Base-by-base conservation (phyloP, 23 tunicate species). In the Halocynthia aurantium region DNA sequence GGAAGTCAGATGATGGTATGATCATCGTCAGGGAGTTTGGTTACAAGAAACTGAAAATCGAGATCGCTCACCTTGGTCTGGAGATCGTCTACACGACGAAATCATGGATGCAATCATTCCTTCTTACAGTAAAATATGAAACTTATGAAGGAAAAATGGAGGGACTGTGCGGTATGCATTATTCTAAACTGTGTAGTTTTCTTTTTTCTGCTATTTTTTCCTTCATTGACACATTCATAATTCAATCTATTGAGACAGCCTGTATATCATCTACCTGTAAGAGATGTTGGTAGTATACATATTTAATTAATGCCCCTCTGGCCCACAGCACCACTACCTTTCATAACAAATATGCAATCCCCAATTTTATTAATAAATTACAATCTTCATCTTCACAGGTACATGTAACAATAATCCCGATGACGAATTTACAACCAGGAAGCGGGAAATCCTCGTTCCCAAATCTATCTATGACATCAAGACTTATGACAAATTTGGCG, bases 91-190 rank as follows among this genome's bases (percentile, higher is more conserved):
- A 76, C 82, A 78, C 77, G 68, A 77, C 87, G 31, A 52, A 50
- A 56, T 10, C 11, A 6, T 79, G 76, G 67, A 44, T 53, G 54
- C 87, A 84, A 55, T 76, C 87, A 18, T 77, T 84, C 18, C 55
- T 76, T 52, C 82, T 84, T 18, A 68, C 57, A 13, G 49, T 84
- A 9, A 81, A 81, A 15, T 84, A 76, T 55, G 87, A 84, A 67
- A 51, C 81, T 6, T 67, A 69, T 15, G 87, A 84, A 57, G 87
- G 87, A 49, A 67, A 84, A 66, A 84, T 76, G 81, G 19, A 13
- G 61, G 87, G 87, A 10, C 52, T 84, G 40, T 84, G 87, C 44
- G 87, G 87, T 84, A 66, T 67, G 87, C 56, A 13, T 72, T 40
- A 67, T n/a, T 11, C 2, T n/a, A 20, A n/a, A 0, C 20, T 67